These are phyloP conservation scores for Borostomias antarcticus DNA, from an alignment of 2,797 vertebrate genomes.

Conservation along the genomic window DNA sequence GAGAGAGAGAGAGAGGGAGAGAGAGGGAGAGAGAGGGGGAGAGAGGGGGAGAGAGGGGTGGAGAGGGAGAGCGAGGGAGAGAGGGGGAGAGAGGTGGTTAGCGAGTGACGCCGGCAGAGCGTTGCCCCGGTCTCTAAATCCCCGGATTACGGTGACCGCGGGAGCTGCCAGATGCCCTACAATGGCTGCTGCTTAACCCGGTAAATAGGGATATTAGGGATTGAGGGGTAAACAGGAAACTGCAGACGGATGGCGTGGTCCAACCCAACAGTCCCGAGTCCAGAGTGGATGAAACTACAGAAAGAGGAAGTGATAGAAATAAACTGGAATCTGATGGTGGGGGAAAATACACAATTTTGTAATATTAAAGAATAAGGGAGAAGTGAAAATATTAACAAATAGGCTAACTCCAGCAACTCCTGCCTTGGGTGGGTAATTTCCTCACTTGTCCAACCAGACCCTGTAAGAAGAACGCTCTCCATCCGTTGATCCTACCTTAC, in stretches of 20 bases:
- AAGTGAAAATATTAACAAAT: no score
- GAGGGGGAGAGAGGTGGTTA: slow-evolving; percentile 29
- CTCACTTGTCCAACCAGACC: not conserved
- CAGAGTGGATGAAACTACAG: not conserved
- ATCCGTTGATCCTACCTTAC: not conserved
- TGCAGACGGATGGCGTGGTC: slow-evolving; percentile 32
- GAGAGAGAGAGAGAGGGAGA: no score
- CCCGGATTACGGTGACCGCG: slow-evolving; percentile 54
- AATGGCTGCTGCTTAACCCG: slow-evolving; percentile 49
- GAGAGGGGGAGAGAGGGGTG: no score
- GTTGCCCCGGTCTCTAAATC: slow-evolving; percentile 48
- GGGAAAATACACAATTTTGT: not conserved
- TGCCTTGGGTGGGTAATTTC: no score
- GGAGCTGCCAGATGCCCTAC: slow-evolving; percentile 56
- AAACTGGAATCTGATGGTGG: not conserved
- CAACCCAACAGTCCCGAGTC: slow-evolving; percentile 21
- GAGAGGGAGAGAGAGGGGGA: no score
- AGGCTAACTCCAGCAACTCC: no score
- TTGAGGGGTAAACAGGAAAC: slow-evolving; percentile 52
- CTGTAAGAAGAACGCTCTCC: not conserved
- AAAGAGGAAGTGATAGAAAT: slow-evolving; percentile 9
- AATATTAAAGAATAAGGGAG: no score
- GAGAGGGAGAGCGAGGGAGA: no score
- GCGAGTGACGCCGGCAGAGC: slow-evolving; percentile 17
- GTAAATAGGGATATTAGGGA: slow-evolving; percentile 51